Conservation (phyloP, 2,113 vertebrate species). For the Perca schrenkii region DNA sequence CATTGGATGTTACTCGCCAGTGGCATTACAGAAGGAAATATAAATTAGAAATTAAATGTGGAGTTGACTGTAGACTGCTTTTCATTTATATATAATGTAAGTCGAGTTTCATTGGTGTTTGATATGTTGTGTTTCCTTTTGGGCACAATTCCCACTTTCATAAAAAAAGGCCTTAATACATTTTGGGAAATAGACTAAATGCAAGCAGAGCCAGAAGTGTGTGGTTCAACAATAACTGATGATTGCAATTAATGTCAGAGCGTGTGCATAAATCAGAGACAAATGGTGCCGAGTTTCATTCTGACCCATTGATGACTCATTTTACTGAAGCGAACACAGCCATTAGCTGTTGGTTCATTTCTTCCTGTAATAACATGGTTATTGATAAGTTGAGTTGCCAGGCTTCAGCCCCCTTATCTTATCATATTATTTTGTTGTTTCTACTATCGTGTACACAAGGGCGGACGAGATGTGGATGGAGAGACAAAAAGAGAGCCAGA, state of each 20-base stretch:
- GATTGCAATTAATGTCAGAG: constrained; percentile 58
- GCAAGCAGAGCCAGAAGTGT: constrained; percentile 25
- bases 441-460: constrained; percentile 27
- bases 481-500: constrained; percentile 12
- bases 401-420: constrained; percentile 30
- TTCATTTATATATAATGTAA: background rate
- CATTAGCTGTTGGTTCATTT: constrained; percentile 57
- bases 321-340: constrained; percentile 39
- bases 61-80: background rate
- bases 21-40: background rate
- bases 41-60: background rate
- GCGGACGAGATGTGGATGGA: constrained; percentile 8
- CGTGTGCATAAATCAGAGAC: constrained; percentile 51
- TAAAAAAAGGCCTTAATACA: background rate
- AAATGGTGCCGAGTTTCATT: constrained; percentile 58
- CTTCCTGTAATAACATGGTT: constrained; percentile 28
- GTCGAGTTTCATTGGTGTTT: background rate
- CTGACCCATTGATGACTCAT: constrained; percentile 56
- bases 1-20: background rate
- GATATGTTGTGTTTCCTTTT: constrained; percentile 3
- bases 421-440: constrained; percentile 50
- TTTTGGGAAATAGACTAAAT: constrained; percentile 21
- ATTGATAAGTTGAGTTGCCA: constrained; percentile 49
- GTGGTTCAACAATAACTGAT: constrained; percentile 42
- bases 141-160: background rate